A percentile compares a stretch with the other conserved stretches of the same genome.
phyloP scores from a whole-genome alignment of 2,113 vertebrate species.

The Thermophis baileyi region DNA sequence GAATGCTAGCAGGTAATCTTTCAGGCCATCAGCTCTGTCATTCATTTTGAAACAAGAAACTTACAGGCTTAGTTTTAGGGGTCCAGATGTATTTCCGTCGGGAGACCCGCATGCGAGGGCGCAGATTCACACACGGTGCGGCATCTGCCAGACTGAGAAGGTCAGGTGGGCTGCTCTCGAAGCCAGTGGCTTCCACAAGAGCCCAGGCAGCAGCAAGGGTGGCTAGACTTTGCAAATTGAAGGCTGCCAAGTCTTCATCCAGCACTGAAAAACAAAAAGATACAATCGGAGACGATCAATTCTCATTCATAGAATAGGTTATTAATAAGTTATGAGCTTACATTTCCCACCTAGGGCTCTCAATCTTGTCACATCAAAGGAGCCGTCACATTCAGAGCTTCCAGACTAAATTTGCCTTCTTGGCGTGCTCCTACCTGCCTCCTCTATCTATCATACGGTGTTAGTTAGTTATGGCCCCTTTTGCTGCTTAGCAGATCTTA shows the following conservation, averaged over 20 bases:
- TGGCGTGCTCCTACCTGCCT: not conserved
- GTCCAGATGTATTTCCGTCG: conserved; percentile 90
- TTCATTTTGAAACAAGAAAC: conserved; percentile 22
- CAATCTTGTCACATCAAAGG: not conserved
- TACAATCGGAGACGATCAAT: not conserved
- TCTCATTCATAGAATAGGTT: not conserved
- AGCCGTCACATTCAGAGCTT: not conserved
- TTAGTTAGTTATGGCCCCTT: not conserved
- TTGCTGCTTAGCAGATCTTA: not conserved
- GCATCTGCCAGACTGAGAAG: conserved; percentile 41
- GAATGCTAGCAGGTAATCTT: not conserved
- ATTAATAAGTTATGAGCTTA: not conserved
- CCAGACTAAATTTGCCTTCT: not conserved
- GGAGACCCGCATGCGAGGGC: conserved; percentile 78
- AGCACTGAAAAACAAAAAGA: conserved; percentile 39
- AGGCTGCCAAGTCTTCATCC: conserved; percentile 83
- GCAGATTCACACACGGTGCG: conserved; percentile 58
- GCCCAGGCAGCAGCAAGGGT: conserved; percentile 89
- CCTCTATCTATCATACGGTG: not conserved
- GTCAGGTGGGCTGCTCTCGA: conserved; percentile 70
- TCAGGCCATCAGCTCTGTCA: rapidly evolving
- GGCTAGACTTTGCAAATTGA: conserved; percentile 89
- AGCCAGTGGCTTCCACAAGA: conserved; percentile 66
- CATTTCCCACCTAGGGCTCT: not conserved
- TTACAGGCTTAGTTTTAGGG: conserved; percentile 89